phyloP scores from a whole-genome alignment of 2,113 vertebrate species.

The Halichoeres trimaculatus region DNA sequence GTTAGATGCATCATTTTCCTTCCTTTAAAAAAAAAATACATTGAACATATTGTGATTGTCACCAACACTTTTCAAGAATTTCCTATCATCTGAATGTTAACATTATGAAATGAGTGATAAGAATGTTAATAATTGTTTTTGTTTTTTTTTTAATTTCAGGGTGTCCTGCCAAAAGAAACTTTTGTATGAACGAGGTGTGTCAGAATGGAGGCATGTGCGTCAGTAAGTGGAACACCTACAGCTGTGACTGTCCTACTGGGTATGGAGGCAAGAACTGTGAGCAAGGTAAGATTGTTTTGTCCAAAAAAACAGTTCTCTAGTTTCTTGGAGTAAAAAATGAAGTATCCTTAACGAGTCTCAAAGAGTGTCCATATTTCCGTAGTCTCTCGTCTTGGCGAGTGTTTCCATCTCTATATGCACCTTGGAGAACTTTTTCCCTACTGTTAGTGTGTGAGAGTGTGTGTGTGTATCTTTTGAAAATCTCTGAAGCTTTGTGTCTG shows the following conservation, averaged over 20 bases:
- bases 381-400: background rate
- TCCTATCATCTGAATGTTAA: too few species aligned
- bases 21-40: background rate
- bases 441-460: slow-evolving; percentile 2
- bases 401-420: slow-evolving; percentile 16
- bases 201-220: slow-evolving; percentile 91
- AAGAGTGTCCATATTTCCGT: background rate
- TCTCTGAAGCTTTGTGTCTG: slow-evolving; percentile 33
- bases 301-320: background rate
- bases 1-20: background rate
- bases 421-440: background rate
- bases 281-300: slow-evolving; percentile 85
- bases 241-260: slow-evolving; percentile 87
- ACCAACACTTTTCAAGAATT: too few species aligned
- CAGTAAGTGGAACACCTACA: slow-evolving; percentile 92
- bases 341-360: too few species aligned
- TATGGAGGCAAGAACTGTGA: slow-evolving; percentile 96
- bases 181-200: slow-evolving; percentile 86
- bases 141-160: slow-evolving; percentile 73
- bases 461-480: slow-evolving; percentile 13
- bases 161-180: slow-evolving; percentile 90
- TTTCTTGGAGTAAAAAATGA: background rate
- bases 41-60: too few species aligned
- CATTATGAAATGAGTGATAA: background rate
- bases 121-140: background rate